These are phyloP conservation scores for Ostrea edulis DNA, from an alignment of 1,140 invertebrate species.

Conservation along the genomic window DNA sequence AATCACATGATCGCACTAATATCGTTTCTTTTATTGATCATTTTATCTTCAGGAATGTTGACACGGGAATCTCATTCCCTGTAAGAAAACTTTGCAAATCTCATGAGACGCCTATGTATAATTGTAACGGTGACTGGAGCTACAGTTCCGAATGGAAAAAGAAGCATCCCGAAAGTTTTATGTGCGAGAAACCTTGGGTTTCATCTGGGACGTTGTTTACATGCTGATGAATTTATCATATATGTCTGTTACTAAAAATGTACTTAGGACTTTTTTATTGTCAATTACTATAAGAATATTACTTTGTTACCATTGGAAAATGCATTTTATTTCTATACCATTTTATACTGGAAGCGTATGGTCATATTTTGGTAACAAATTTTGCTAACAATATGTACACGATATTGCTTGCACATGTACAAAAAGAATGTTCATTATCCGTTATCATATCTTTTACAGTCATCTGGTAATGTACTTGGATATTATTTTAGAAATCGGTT, in stretches of 20 bases:
- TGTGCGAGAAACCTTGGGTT: neutral
- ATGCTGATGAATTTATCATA: neutral
- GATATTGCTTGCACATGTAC: no score
- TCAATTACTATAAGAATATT: no score
- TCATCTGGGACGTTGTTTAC: slow-evolving; percentile 4
- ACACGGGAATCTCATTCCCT: neutral
- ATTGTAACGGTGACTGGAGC: neutral
- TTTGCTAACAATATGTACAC: no score
- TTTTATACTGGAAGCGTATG: no score
- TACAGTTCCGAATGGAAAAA: slow-evolving; percentile 28
- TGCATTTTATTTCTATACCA: no score
- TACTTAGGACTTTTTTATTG: no score
- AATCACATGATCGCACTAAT: neutral
- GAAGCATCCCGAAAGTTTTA: slow-evolving; percentile 24
- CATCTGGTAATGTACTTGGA: no score
- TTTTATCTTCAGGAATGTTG: neutral
- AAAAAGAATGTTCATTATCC: no score
- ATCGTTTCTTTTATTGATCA: neutral
- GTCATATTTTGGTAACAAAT: no score
- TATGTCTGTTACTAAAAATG: neutral
- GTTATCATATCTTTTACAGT: no score
- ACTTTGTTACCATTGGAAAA: no score
- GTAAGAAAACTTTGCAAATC: neutral
- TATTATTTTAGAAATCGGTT: no score
- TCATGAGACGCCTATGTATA: neutral